These are phyloP conservation scores for Myanophis thanlyinensis DNA, from an alignment of 2,113 vertebrate species.

Conservation along the genomic window DNA sequence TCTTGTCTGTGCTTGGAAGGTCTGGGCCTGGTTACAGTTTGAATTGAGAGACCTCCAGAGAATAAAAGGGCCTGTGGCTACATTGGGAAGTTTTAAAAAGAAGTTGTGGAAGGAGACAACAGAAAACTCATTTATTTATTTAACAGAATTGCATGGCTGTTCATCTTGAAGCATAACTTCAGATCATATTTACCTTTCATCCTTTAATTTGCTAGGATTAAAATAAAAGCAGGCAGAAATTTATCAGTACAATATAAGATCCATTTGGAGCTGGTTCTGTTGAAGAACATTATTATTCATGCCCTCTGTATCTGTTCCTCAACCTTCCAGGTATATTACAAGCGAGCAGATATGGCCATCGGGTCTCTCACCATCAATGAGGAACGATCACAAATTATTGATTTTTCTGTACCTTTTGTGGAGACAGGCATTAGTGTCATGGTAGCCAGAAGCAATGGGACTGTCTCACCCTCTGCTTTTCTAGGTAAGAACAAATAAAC, in stretches of 20 bases:
- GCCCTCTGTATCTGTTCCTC: not conserved
- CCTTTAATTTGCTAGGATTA: not conserved
- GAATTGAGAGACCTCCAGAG: not conserved
- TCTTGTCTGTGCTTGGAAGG: not conserved
- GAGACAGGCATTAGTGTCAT: conserved; percentile 98
- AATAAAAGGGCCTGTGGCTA: not conserved
- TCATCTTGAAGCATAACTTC: not conserved
- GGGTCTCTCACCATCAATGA: conserved; percentile 98
- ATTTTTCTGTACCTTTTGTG: conserved; percentile 98
- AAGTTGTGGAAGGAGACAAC: not conserved
- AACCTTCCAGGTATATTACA: conserved; percentile 87
- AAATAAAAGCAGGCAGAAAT: not conserved
- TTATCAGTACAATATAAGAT: not conserved
- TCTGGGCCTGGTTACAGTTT: not conserved
- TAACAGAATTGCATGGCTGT: not conserved
- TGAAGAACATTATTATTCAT: not conserved
- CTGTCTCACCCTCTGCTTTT: conserved; percentile 94
- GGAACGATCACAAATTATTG: conserved; percentile 94
- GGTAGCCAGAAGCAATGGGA: conserved; percentile 96
- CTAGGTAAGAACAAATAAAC: conserved; percentile 77
- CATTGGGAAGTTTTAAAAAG: not conserved
- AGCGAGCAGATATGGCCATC: conserved; percentile 96
- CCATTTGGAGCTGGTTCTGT: not conserved
- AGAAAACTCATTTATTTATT: not conserved
- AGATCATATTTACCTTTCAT: not conserved